Evolutionary conservation across 2,797 vertebrate species (phyloP).

Genomic region (Pipistrellus pipistrellus): DNA sequence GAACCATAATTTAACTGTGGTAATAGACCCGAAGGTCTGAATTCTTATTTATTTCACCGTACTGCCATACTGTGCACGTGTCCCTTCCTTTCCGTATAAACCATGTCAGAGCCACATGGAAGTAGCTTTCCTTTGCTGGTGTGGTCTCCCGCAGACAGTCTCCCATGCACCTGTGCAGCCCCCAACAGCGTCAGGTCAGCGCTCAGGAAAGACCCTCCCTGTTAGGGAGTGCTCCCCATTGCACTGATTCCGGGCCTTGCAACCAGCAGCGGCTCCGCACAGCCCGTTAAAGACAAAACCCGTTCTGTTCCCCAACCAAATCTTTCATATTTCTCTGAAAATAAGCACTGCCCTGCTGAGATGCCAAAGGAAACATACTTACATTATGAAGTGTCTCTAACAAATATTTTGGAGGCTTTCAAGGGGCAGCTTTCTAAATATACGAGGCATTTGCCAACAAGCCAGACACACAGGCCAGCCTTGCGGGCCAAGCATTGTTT

Average conservation of each 20-base stretch:
- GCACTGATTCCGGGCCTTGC: not conserved
- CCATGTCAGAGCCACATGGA: not conserved
- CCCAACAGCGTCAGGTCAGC: not conserved
- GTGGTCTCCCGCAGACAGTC: not conserved
- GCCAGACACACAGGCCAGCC: constrained; percentile 67
- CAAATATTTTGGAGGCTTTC: constrained; percentile 76
- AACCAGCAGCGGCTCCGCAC: not conserved
- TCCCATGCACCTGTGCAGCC: not conserved
- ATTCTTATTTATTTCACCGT: not conserved
- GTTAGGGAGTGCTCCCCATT: not conserved
- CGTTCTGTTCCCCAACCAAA: constrained; percentile 66
- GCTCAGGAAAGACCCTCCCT: not conserved
- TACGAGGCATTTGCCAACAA: constrained; percentile 80
- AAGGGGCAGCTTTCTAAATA: constrained; percentile 79
- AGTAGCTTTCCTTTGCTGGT: not conserved
- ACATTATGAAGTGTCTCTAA: constrained; percentile 81
- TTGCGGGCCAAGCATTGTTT: constrained; percentile 53
- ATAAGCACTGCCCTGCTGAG: constrained; percentile 10
- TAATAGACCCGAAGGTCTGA: not conserved
- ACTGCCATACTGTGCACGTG: not conserved
- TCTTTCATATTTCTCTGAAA: constrained; percentile 53
- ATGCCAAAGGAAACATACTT: constrained; percentile 80
- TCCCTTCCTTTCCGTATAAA: not conserved
- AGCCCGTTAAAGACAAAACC: constrained; percentile 55
- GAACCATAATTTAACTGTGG: not conserved